Evolutionary conservation across 1,140 invertebrate genomes (phyloP).

Genomic region (Phymorhynchus buccinoides): DNA sequence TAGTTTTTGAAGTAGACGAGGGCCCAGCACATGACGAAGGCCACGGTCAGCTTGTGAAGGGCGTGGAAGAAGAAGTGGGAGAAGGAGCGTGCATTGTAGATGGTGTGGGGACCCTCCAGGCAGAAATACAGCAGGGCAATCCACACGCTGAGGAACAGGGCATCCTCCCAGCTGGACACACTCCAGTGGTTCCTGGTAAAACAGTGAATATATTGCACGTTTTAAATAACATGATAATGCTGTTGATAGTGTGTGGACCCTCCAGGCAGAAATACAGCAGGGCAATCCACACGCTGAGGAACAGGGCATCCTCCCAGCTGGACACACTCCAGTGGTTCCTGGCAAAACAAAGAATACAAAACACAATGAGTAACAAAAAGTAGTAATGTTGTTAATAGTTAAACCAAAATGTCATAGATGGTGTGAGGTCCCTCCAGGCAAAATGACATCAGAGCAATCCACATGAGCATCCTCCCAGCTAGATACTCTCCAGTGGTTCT

Average conservation of each 20-base stretch:
- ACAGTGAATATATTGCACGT: too few species aligned
- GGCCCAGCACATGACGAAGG: conserved; percentile 59
- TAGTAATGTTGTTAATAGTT: too few species aligned
- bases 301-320: not conserved
- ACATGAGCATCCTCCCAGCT: conserved; percentile 60
- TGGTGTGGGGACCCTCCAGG: conserved; percentile 60
- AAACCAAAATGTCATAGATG: too few species aligned
- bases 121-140: conserved; percentile 54
- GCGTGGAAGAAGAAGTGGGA: conserved; percentile 58
- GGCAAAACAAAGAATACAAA: not conserved
- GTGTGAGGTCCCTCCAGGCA: conserved; percentile 59
- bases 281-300: conserved; percentile 52
- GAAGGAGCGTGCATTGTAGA: conserved; percentile 55
- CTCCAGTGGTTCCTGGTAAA: conserved; percentile 55
- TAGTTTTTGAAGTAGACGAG: conserved; percentile 58
- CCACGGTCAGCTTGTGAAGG: conserved; percentile 59
- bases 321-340: not conserved
- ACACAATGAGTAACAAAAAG: too few species aligned
- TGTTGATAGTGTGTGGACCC: conserved; percentile 55
- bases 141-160: conserved; percentile 54
- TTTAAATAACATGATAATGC: not conserved
- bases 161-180: conserved; percentile 58
- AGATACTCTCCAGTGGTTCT: conserved; percentile 54
- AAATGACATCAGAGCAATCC: conserved; percentile 53
- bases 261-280: conserved; percentile 57